Evolutionary conservation across 1,140 invertebrate genomes (phyloP), one percentile per base, ranked within the genome.

Genomic region (Apolygus lucorum): DNA sequence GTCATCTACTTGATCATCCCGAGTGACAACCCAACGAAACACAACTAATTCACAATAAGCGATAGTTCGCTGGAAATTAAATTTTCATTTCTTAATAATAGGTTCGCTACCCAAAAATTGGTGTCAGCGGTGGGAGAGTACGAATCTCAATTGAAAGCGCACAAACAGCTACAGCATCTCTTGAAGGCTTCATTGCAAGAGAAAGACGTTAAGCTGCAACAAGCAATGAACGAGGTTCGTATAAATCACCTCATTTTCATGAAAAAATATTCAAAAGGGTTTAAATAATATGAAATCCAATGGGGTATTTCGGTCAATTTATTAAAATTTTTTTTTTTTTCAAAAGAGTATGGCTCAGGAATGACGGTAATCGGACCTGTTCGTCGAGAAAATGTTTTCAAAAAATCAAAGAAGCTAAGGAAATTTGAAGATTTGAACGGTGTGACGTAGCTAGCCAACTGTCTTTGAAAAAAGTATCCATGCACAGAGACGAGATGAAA

Each of bases 101-200:
- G 54, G 54, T 59, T 59, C 54, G 54, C 54, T 4, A 59, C 54
- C 8, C 54, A 59, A 21, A 59, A 59, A 59, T 59, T 59, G 22
- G 22, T 59, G 4, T 59, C 54, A 4, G 54, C 54, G 22, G 54
- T 59, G 11, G 54, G 54, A 4, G 54, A 59, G 22, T 59, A 59
- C 22, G 54, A 59, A 22, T 59, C 54, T 14, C 54, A 59, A 24
- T 59, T 59, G 54, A 59, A 59, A 59, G 4, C 13, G 2, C 54
- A 24, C 4, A 59, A 59, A 22, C 54, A 59, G 22, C 54, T 59
- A 4, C 13, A 59, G 22, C 54, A 59, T 4, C 11, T 24, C 8
- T 24, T 59, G 11, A 59, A 13, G 22, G 54, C 54, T 59, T 59
- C 54, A 21, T 21, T 59, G 13, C 13, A 13, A 59, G 54, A 59